Evolutionary conservation across 2,797 vertebrate species (phyloP).

Genomic region (Miichthys miiuy): DNA sequence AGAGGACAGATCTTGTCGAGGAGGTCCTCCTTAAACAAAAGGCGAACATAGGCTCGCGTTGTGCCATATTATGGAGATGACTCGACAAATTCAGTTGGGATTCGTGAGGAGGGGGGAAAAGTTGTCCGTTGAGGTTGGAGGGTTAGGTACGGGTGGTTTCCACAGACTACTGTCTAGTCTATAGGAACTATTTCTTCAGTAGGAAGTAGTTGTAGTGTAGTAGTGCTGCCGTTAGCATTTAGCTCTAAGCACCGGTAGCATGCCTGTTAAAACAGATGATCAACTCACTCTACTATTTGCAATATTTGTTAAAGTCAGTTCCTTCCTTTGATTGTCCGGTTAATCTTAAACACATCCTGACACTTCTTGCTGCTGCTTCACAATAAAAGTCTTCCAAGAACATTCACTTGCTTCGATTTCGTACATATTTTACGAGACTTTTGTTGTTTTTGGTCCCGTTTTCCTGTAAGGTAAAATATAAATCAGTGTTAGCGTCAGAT

Average conservation of each 20-base stretch:
- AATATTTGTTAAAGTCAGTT: background rate
- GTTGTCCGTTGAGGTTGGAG: background rate
- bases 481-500: background rate
- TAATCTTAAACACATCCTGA: background rate
- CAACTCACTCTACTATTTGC: background rate
- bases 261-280: background rate
- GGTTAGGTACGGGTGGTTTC: background rate
- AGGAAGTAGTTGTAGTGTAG: background rate
- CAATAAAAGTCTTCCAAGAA: background rate
- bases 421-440: background rate
- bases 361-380: background rate
- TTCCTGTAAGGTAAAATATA: background rate
- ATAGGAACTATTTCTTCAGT: background rate
- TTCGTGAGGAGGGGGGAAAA: background rate
- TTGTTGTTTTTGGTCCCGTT: background rate
- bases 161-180: too few relatives aligned
- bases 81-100: conserved; percentile 9
- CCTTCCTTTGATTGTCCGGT: background rate
- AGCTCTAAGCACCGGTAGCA: background rate
- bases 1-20: background rate
- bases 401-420: background rate
- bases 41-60: conserved; percentile 6
- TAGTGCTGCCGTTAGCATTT: background rate
- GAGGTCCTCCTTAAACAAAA: conserved; percentile 9
- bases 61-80: background rate